Percentiles rank a stretch among this genome's conserved stretches.
Conservation (phyloP, 2,797 vertebrate genomes). For the Sebastes miniatus region DNA sequence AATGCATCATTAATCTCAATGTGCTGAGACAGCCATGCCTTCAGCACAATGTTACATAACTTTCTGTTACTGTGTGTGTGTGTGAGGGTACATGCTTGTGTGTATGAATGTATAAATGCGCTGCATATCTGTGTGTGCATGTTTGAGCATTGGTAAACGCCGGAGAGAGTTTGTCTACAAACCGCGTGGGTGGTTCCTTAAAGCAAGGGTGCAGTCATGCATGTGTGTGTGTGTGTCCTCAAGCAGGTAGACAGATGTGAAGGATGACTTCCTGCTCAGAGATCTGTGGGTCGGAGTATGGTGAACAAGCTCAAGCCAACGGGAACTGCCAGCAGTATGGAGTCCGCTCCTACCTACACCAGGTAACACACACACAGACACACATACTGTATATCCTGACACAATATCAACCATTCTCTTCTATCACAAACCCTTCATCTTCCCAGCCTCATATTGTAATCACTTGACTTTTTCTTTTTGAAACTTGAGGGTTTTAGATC, state of each 20-base stretch:
- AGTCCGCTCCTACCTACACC: slow-evolving; percentile 97
- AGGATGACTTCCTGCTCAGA: slow-evolving; percentile 95
- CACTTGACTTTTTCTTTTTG: not conserved
- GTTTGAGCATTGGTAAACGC: not conserved
- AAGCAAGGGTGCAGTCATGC: slow-evolving; percentile 6
- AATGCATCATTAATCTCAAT: slow-evolving; percentile 55
- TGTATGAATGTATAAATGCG: slow-evolving; percentile 15
- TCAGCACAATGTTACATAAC: slow-evolving; percentile 52
- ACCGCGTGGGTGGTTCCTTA: slow-evolving; percentile 7
- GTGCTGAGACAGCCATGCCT: slow-evolving; percentile 12
- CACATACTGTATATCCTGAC: not conserved
- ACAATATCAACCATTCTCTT: not conserved
- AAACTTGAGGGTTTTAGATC: not conserved
- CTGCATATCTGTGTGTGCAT: not conserved
- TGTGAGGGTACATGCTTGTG: slow-evolving; percentile 1
- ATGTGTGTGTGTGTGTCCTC: slow-evolving; percentile 30
- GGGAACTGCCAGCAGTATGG: slow-evolving; percentile 90
- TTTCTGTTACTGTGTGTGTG: not conserved
- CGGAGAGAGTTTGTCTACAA: not conserved
- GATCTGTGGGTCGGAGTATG: slow-evolving; percentile 87
- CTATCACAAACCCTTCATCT: not conserved
- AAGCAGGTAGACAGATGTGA: slow-evolving; percentile 77
- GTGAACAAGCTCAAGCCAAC: slow-evolving; percentile 78
- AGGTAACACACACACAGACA: slow-evolving; percentile 52
- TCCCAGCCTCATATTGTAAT: not conserved